These are phyloP conservation scores for Zelleria hepariella DNA, from an alignment of 2,888 invertebrate species.

Conservation along the genomic window DNA sequence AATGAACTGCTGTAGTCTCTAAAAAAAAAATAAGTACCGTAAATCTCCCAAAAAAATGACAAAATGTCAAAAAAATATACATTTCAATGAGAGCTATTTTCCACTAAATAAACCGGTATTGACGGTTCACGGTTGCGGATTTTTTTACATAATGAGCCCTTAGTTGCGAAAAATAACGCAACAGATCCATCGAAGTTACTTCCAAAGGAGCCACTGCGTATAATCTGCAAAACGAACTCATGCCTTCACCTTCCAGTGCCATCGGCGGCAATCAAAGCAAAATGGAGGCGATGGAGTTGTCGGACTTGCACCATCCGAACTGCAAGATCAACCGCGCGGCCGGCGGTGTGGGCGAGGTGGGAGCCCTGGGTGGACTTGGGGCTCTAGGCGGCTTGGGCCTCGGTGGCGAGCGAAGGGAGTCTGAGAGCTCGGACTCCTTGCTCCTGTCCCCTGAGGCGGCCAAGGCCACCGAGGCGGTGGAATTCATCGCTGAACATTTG, in stretches of 20 bases:
- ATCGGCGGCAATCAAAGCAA: conserved; percentile 83
- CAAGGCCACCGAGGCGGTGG: conserved; percentile 97
- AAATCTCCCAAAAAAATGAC: too few relatives aligned
- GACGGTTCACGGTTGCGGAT: too few relatives aligned
- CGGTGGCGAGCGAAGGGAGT: conserved; percentile 84
- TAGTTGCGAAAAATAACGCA: too few relatives aligned
- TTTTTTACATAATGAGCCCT: too few relatives aligned
- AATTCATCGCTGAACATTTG: conserved; percentile 98
- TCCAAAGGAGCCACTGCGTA: too few relatives aligned
- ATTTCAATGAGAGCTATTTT: too few relatives aligned
- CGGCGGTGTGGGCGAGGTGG: conserved; percentile 62
- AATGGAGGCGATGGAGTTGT: conserved; percentile 94
- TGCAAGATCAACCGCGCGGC: conserved; percentile 93
- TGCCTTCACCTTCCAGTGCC: conserved; percentile 61
- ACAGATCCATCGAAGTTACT: too few relatives aligned
- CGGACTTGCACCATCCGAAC: conserved; percentile 95
- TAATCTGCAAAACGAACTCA: conserved; percentile 15
- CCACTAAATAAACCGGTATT: too few relatives aligned
- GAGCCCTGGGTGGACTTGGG: conserved; percentile 70
- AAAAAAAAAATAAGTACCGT: too few relatives aligned
- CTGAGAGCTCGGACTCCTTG: conserved; percentile 92
- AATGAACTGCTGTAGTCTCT: too few relatives aligned
- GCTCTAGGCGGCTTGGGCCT: conserved; percentile 75
- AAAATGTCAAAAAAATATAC: too few relatives aligned
- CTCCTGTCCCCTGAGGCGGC: conserved; percentile 93